Base-by-base conservation (phyloP, 2,113 vertebrate species). In the Picathartes gymnocephalus region DNA sequence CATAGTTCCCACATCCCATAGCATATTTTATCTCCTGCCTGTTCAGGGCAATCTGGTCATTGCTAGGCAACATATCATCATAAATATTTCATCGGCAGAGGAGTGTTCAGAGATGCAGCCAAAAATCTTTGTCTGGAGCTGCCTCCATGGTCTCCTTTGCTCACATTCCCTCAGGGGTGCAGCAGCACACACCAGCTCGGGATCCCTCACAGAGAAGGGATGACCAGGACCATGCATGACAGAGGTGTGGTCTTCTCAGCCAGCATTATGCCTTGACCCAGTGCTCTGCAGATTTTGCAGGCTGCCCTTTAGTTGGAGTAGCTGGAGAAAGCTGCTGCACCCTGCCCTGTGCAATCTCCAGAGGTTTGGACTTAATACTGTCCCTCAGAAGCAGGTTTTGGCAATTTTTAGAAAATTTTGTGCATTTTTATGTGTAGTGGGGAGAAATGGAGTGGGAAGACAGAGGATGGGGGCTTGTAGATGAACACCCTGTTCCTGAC, bases 61-160 rank as follows among this genome's bases (percentile, higher is more conserved):
- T 97, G 96, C 97, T 98, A 98, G 88, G 97, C 97, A 98, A 98
- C 97, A 14, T 92, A 86, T 95, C 95, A 95, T 94, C 94, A 97
- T 97, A 97, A 97, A 98, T 97, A 97, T 98, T 97, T 95, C 97
- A 97, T 96, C 4, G 2, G 81, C 56, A 88, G 86, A 97, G 78
- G 83, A 92, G 90, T 22, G 15, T 69, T 95, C 87, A 90, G 85
- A 82, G 72, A 79, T 66, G 69, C 11, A 4, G 79, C 72, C 96
- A 90, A 92, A 96, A 94, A 77, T 61, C 81, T 88, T 83, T 56
- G 58, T 83, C 81, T 54, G 66, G 72, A 93, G 83, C 65, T 5
- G 7, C 60, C 56, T 94, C 47, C 39, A 2, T 0, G 1, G 30
- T 74, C 54, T 39, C 9, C 76, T 70, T 61, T 44, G 28, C 72